Conservation (phyloP, 2,113 vertebrate genomes). For the Cinclus mexicanus region DNA sequence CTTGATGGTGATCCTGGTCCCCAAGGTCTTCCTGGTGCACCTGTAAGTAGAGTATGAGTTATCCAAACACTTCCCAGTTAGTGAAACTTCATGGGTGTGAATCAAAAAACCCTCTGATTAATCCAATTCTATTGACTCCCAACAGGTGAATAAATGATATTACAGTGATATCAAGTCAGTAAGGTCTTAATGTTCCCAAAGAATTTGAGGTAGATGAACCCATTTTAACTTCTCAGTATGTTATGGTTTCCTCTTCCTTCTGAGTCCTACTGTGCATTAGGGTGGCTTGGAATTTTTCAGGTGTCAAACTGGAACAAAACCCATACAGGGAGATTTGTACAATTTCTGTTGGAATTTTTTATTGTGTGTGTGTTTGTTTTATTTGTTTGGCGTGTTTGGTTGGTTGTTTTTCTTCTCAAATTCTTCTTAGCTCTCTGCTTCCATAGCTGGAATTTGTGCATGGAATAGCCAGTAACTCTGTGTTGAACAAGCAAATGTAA, state of each 20-base stretch:
- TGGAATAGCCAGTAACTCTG: background rate
- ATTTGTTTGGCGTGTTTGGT: background rate
- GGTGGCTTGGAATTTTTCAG: background rate
- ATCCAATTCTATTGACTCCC: background rate
- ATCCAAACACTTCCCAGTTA: background rate
- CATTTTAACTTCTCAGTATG: background rate
- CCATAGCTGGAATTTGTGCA: background rate
- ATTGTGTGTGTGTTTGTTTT: background rate
- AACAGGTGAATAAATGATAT: background rate
- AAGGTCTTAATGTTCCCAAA: background rate
- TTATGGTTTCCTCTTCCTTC: background rate
- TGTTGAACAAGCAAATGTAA: background rate
- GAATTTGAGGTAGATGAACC: background rate
- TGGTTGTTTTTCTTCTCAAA: background rate
- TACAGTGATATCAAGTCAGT: background rate
- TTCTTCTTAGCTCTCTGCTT: background rate
- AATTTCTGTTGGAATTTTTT: background rate
- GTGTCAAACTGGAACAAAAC: background rate
- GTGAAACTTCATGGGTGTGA: background rate
- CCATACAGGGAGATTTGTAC: rapidly evolving
- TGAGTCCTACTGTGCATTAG: background rate
- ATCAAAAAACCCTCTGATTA: background rate
- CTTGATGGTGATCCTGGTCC: conserved; percentile 90
- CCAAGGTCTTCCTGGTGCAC: conserved; percentile 85
- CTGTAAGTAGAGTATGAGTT: conserved; percentile 77